Base-by-base conservation (phyloP, 1,140 invertebrate species). In the Sarcophaga peregrina region DNA sequence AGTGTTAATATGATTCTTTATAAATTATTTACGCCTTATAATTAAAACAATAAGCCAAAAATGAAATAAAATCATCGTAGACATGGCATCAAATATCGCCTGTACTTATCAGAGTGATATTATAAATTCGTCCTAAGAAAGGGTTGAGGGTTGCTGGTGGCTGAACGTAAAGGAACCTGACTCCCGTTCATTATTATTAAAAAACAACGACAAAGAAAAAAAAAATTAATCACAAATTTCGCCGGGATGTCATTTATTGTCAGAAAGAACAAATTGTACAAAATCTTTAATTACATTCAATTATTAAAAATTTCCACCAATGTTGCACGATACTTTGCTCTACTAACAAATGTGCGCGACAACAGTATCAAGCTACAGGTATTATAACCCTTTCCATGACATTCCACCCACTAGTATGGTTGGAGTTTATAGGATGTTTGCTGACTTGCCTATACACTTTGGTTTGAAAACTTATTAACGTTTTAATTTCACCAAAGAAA, bases 241-340 rank as follows among this genome's bases (percentile, higher is more conserved):
- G 85, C 87, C 86, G 85, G 86, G 85, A 85, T 89, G 87, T 88
- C 86, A 87, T 86, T 20, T 13, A 47, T 17, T 11, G 10, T 46
- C 37, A 52, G 17, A 54, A 46, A 58, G 78, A 80, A 80, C 82
- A 84, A 83, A 75, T 76, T 82, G 82, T 82, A 48, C 25, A 83
- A 83, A 81, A 54, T 86, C 88, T 89, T 88, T 89, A 89, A 89
- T 89, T 89, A 88, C 87, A 89, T 86, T 86, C 88, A 89, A 89
- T 89, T 89, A 89, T 85, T 37, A 37, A 86, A 82, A 86, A 86
- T 86, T 83, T 82, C 58, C 85, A 87, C 86, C 89, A 87, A 85
- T n/a, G n/a, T n/a, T n/a, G n/a, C n/a, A 81, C 86, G 88, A 89
- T 89, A 86, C 88, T 87, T 89, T 89, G 86, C 87, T 87, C 1